These are phyloP conservation scores for Ophioderma brevispina DNA, from an alignment of 35 echinoderm and acorn worm species.

Conservation along the genomic window DNA sequence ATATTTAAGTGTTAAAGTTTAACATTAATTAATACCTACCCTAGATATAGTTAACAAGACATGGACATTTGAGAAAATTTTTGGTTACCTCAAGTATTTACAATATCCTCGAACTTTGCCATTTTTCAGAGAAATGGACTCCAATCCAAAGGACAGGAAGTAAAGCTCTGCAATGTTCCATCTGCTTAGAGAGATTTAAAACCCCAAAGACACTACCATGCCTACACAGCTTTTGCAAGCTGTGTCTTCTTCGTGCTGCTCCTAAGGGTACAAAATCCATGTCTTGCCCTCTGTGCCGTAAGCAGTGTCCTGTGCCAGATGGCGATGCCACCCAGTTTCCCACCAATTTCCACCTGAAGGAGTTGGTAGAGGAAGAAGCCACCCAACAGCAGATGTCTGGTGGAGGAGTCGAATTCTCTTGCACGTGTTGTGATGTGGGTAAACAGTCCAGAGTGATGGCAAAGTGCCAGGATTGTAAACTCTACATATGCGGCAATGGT, in stretches of 20 bases:
- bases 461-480: background rate
- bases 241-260: background rate
- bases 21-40: no score
- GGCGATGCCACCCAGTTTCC: background rate
- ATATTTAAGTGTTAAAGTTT: no score
- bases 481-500: background rate
- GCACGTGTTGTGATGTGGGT: background rate
- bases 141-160: background rate
- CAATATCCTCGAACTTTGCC: no score
- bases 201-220: conserved; percentile 16
- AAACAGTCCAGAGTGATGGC: background rate
- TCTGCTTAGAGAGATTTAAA: background rate
- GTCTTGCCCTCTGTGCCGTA: conserved; percentile 5
- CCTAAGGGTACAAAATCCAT: background rate
- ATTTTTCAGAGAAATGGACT: background rate
- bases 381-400: background rate
- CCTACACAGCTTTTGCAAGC: conserved; percentile 21
- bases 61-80: no score
- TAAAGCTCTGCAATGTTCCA: background rate
- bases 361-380: background rate
- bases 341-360: background rate
- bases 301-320: background rate
- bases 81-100: no score
- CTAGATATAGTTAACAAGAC: no score
- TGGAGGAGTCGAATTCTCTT: background rate